These are phyloP conservation scores for Darevskia nairensis DNA, from an alignment of 2,797 vertebrate genomes.

Conservation along the genomic window DNA sequence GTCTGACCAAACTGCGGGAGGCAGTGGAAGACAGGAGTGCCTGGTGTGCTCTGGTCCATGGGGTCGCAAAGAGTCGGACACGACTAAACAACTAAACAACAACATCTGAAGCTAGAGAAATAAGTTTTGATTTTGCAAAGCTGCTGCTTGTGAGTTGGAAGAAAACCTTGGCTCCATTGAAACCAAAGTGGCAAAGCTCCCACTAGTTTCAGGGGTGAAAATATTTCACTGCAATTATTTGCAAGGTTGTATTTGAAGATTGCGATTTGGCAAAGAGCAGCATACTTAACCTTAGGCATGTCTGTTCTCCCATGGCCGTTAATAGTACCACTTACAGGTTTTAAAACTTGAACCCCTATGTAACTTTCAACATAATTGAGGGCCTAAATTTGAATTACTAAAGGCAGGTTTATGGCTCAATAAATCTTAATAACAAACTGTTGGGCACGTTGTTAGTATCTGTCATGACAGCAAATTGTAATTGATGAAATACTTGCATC, in stretches of 20 bases:
- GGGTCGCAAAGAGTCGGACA: too few relatives aligned
- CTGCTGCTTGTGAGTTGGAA: background rate
- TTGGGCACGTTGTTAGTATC: conserved; percentile 7
- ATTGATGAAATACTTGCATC: conserved; percentile 9
- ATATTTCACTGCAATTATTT: conserved; percentile 13
- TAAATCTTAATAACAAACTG: conserved; percentile 33
- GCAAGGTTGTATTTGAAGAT: background rate
- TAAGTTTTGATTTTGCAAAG: too few relatives aligned
- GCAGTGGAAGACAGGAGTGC: too few relatives aligned
- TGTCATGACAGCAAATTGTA: conserved; percentile 23
- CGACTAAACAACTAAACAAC: too few relatives aligned
- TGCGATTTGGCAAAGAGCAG: background rate
- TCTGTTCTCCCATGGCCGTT: background rate
- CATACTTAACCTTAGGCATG: background rate
- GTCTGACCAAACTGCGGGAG: too few relatives aligned
- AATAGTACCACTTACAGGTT: conserved; percentile 2
- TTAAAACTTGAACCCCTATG: conserved; percentile 1
- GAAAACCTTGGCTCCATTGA: background rate
- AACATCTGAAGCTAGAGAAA: too few relatives aligned
- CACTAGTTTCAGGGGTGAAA: background rate
- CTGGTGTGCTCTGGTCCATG: too few relatives aligned
- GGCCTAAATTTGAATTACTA: conserved; percentile 9
- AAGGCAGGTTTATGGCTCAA: conserved; percentile 23
- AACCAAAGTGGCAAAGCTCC: background rate
- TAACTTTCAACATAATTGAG: conserved; percentile 9